Evolutionary conservation across 2,113 vertebrate species (phyloP).

Genomic region (Gymnorhina tibicen): DNA sequence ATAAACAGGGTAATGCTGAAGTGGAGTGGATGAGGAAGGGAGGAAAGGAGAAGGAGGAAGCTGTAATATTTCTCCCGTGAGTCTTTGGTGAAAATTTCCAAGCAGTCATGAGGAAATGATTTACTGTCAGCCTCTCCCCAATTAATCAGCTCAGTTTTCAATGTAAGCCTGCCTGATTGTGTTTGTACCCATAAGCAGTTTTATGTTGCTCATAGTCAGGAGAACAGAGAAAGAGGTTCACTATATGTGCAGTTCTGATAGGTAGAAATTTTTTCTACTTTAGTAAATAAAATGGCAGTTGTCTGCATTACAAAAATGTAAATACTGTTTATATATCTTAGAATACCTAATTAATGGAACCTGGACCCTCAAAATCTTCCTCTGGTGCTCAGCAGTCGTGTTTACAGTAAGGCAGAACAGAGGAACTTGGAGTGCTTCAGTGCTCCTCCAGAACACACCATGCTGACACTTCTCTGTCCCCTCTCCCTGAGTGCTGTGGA

Average conservation of each 20-base stretch:
- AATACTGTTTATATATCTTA: not conserved
- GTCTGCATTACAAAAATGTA: not conserved
- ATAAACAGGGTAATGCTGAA: not conserved
- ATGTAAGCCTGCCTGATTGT: not conserved
- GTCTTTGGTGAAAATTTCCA: not conserved
- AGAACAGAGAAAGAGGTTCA: not conserved
- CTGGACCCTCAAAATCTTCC: not conserved
- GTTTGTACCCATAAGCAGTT: rapidly evolving
- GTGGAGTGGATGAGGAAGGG: not conserved
- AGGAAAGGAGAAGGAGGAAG: not conserved
- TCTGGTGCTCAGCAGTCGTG: not conserved
- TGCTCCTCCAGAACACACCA: rapidly evolving
- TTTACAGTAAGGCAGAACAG: not conserved
- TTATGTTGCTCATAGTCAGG: not conserved
- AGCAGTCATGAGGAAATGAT: not conserved
- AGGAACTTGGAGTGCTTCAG: not conserved
- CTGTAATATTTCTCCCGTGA: not conserved
- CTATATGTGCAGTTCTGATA: not conserved
- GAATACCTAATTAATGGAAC: not conserved
- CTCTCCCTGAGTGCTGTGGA: not conserved
- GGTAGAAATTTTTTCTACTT: not conserved
- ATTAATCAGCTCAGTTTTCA: not conserved
- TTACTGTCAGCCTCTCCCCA: not conserved
- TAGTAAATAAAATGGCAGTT: not conserved
- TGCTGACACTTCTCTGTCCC: not conserved